Evolutionary conservation across 2,888 invertebrate genomes (phyloP).

Genomic region (Callinectes sapidus): DNA sequence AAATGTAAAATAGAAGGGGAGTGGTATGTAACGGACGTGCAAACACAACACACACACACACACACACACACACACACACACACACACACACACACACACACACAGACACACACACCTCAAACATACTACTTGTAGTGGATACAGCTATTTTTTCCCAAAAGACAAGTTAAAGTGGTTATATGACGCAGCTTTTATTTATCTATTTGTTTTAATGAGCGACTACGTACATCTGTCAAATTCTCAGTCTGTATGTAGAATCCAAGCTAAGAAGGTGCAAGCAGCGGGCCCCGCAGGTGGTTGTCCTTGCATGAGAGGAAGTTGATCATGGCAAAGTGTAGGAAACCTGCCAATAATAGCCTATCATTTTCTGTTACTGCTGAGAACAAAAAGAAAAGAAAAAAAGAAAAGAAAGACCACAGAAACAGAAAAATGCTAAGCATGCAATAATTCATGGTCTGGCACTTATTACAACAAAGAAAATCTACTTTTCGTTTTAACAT

Average conservation of each 20-base stretch:
- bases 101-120: background rate
- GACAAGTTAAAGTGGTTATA: background rate
- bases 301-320: conserved; percentile 33
- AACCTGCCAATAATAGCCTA: background rate
- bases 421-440: background rate
- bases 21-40: background rate
- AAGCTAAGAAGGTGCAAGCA: background rate
- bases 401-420: background rate
- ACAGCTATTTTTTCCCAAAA: no score
- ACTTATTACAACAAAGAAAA: no score
- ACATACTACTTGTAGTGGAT: background rate
- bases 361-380: background rate
- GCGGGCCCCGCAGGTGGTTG: background rate
- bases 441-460: background rate
- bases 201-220: background rate
- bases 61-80: no score
- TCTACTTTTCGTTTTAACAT: no score
- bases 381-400: no score
- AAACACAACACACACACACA: background rate
- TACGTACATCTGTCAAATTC: background rate
- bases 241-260: background rate
- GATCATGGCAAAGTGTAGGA: conserved; percentile 21
- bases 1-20: no score
- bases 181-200: background rate
- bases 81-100: background rate